These are phyloP conservation scores for Halictus quadricinctus DNA, from an alignment of 2,888 invertebrate genomes.

Conservation along the genomic window DNA sequence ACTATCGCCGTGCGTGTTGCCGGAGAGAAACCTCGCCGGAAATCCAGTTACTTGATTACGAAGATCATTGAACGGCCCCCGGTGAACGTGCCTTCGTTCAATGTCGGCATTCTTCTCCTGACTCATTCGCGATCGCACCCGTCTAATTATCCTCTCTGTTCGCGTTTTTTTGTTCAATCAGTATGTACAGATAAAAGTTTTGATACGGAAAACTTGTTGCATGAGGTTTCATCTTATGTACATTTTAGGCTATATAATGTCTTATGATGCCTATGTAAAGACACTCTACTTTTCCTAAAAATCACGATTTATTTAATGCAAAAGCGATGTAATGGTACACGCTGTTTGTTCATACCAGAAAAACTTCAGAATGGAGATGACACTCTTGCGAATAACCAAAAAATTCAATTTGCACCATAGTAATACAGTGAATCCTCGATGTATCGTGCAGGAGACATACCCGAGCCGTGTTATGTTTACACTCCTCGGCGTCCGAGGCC, in stretches of 20 bases:
- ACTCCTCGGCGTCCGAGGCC: too few relatives aligned
- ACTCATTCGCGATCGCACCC: background rate
- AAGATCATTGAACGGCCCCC: background rate
- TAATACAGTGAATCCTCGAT: too few relatives aligned
- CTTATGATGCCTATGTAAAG: background rate
- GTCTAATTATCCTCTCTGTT: background rate
- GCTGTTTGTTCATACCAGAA: too few relatives aligned
- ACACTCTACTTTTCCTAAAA: background rate
- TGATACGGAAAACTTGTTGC: background rate
- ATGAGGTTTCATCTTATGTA: background rate
- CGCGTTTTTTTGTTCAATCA: background rate
- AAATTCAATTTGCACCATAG: too few relatives aligned
- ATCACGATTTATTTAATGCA: background rate
- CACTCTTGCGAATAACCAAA: too few relatives aligned
- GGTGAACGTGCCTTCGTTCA: background rate
- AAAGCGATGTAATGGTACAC: too few relatives aligned
- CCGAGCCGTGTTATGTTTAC: too few relatives aligned
- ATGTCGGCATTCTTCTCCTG: background rate
- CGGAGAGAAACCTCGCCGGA: constrained; percentile 5
- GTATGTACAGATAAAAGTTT: background rate
- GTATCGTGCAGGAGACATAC: too few relatives aligned
- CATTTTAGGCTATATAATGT: background rate
- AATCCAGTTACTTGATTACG: constrained; percentile 5
- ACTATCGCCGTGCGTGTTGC: constrained; percentile 28
- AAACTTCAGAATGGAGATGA: too few relatives aligned